phyloP scores from a whole-genome alignment of 2,797 vertebrate genomes.

The Sebastes vulpes region DNA sequence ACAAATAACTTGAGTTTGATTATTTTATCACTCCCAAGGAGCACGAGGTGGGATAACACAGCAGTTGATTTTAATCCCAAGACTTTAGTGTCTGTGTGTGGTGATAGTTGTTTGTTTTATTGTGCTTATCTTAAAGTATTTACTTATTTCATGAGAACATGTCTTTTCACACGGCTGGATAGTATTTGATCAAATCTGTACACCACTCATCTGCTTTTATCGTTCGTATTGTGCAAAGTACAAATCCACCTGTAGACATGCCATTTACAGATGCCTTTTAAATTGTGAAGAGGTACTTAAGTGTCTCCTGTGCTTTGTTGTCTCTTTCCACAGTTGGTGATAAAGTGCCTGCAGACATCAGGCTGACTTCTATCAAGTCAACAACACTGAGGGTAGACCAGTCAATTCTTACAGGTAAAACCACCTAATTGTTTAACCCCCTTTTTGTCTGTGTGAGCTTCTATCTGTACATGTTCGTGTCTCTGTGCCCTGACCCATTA shows the following conservation, averaged over 20 bases:
- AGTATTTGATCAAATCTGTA: background rate
- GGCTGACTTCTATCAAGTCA: constrained; percentile 96
- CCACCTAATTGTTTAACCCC: background rate
- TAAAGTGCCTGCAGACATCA: constrained; percentile 99
- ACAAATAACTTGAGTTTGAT: constrained; percentile 34
- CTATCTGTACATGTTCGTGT: background rate
- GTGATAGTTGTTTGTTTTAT: constrained; percentile 17
- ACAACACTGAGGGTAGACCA: constrained; percentile 98
- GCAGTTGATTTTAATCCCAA: background rate
- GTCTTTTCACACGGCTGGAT: background rate
- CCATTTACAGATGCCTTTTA: constrained; percentile 8
- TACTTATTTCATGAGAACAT: background rate
- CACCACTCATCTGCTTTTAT: background rate
- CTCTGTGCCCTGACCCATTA: background rate
- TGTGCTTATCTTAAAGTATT: background rate
- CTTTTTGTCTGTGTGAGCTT: background rate
- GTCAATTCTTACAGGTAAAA: constrained; percentile 97
- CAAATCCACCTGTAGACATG: background rate
- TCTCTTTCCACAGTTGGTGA: constrained; percentile 92
- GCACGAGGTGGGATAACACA: constrained; percentile 2
- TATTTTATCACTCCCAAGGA: constrained; percentile 41
- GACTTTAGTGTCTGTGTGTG: background rate
- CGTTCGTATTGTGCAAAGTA: background rate
- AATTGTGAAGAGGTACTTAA: constrained; percentile 8
- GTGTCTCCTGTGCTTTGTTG: constrained; percentile 23